Evolutionary conservation across 2,113 vertebrate species (phyloP), one percentile per base, ranked within the genome.

Genomic region (Ctenodactylus gundi): DNA sequence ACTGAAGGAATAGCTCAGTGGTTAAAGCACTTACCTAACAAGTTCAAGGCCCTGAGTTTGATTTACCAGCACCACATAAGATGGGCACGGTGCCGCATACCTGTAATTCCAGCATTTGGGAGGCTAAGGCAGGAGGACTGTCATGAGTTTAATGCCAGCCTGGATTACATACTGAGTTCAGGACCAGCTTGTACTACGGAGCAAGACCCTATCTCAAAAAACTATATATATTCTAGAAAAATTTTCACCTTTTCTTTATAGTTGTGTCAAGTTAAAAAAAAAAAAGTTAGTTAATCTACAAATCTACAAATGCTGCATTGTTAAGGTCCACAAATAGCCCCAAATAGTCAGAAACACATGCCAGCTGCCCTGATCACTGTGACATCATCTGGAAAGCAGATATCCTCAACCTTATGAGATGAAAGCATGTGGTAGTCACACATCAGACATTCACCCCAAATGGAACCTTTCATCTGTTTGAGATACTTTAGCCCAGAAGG

Each of bases 321-420:
- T 64, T 62, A 80, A 57, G 88, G 85, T 73, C 17, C 21, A 93
- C 53, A 87, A 93, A 94, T 68, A 12, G 15, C 1, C 34, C 39
- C 39, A 94, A 93, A 70, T 11, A n/a, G 14, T 73, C 76, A 87
- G 89, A 93, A 84, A 95, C 91, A 90, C 5, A 36, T 73, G 46
- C 53, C 51, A 96, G 25, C 44, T 86, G 57, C 94, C 51, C 75
- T 73, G 31, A 39, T 86, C 58, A 81, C 15, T 31, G 36, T 67
- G 73, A 91, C 31, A 80, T 93, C 78, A 96, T 80, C 51, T 91
- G 80, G 87, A 95, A 85, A 95, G n/a, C 68, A 94, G 53, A 92
- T 8, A 34, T 76, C 14, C 31, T 80, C 29, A 73, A 49, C 1
- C 20, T 36, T 29, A 65, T 68, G 57, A 73, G 44, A 3, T 94